Base-by-base conservation (phyloP, 2,797 vertebrate genomes). In the Smutsia temminckii region DNA sequence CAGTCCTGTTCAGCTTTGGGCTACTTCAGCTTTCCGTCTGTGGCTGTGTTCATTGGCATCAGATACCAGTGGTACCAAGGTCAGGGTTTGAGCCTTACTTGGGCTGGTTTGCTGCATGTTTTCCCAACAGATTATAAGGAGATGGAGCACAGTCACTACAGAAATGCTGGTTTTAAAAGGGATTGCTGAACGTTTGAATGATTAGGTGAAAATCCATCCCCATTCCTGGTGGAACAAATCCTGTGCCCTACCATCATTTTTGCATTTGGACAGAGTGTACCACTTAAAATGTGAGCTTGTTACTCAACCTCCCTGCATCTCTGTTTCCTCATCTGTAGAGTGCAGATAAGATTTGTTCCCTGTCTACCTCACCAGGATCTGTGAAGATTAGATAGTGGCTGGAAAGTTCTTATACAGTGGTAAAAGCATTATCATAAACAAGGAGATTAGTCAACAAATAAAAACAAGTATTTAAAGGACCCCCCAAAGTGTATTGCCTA, bases 371-470 rank as follows among this genome's bases (percentile, higher is more conserved):
- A 46, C 72, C 74, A 94, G 97, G 95, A 95, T 96, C 95, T 96
- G 89, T 61, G 95, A 87, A 97, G 97, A 97, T 97, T 97, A 97
- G 97, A 97, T 97, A 97, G 88, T 97, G 93, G 49, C 74, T 95
- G 85, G 84, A 90, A 96, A 95, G 90, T 94, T 92, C 68, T 96
- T 84, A 85, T 91, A 91, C 87, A 95, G 96, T 97, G 97, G 96
- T 96, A 94, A 37, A 68, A 25, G 34, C 51, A 53, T 87, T 98
- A 97, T 97, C 81, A 85, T 86, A 93, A 95, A 93, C 94, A 96
- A 91, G 64, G 72, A 95, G 97, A 96, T 97, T 96, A 96, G 83
- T 66, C 49, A 81, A 86, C 57, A 93, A 89, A 94, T 94, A 83
- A 85, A 91, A 81, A 87, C 34, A 93, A 87, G 78, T 84, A 88